Percentiles rank a stretch among this genome's conserved stretches.
These are phyloP conservation scores for Mobula birostris DNA, from an alignment of 2,113 vertebrate genomes.

Conservation along the genomic window DNA sequence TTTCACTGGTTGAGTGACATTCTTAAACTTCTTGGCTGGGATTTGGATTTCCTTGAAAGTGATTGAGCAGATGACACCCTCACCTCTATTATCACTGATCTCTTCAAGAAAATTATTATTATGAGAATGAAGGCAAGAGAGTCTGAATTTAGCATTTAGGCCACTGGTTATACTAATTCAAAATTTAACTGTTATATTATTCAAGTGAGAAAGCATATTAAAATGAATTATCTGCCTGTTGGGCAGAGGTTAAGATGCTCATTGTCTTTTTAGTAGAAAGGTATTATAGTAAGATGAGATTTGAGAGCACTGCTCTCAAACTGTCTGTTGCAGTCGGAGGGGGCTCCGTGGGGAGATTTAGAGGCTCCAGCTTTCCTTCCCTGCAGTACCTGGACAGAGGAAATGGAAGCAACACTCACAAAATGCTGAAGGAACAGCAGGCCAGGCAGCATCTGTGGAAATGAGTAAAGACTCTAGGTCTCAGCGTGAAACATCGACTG, in stretches of 20 bases:
- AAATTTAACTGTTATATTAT: background rate
- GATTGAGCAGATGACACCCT: background rate
- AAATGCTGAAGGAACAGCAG: too few relatives aligned
- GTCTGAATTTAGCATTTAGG: background rate
- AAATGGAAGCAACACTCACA: too few relatives aligned
- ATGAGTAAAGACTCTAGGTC: too few relatives aligned
- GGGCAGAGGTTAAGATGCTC: background rate
- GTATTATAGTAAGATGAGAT: background rate
- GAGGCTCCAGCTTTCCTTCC: background rate
- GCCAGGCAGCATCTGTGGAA: too few relatives aligned
- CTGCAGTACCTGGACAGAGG: background rate
- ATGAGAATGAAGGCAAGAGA: background rate
- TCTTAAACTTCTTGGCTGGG: background rate
- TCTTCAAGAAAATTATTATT: background rate
- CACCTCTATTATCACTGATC: background rate
- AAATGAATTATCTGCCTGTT: background rate
- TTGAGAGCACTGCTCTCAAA: background rate
- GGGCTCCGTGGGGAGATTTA: background rate
- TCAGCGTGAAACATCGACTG: too few relatives aligned
- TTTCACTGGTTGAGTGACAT: background rate
- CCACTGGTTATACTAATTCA: background rate
- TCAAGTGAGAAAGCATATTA: background rate
- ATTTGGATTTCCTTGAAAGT: background rate
- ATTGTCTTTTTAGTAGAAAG: background rate
- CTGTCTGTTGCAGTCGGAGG: background rate